These are phyloP conservation scores for Phytoseiulus persimilis DNA, from an alignment of 2,888 invertebrate species.

Conservation along the genomic window DNA sequence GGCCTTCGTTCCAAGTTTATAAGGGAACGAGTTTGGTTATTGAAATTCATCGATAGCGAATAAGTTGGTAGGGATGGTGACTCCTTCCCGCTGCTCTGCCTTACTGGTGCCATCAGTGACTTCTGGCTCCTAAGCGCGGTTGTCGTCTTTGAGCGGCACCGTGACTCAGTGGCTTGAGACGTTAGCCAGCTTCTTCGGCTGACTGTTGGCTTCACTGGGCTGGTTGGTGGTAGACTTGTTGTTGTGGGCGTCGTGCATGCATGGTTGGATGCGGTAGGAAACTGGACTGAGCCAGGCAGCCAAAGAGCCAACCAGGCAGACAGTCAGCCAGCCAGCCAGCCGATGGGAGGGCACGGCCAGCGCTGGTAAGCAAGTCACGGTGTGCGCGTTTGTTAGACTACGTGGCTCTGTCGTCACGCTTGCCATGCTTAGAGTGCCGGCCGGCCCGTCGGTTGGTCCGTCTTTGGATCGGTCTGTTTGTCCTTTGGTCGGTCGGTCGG, in stretches of 20 bases:
- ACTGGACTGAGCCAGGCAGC: neutral
- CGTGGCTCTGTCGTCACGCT: slow-evolving; percentile 5
- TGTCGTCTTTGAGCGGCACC: neutral
- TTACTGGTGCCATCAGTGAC: neutral
- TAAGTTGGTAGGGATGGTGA: neutral
- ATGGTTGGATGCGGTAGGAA: neutral
- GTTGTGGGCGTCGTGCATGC: slow-evolving; percentile 5
- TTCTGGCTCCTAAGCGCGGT: neutral
- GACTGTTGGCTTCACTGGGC: neutral
- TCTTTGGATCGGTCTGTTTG: neutral
- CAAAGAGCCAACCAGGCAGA: neutral
- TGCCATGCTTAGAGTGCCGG: neutral
- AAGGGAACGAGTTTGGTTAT: too few species aligned
- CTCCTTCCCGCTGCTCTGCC: neutral
- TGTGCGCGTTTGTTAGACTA: neutral
- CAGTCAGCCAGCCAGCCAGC: neutral
- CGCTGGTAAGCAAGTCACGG: slow-evolving; percentile 5
- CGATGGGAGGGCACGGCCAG: slow-evolving; percentile 5
- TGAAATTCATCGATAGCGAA: neutral
- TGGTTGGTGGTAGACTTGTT: neutral
- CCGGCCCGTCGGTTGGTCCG: neutral
- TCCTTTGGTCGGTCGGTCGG: neutral
- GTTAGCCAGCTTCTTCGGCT: neutral
- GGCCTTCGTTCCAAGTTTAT: too few species aligned
- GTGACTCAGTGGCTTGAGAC: neutral